Percentiles rank a stretch among this genome's conserved stretches.
These are phyloP conservation scores for Melanotaenia duboulayi DNA, from an alignment of 2,113 vertebrate genomes.

Conservation along the genomic window DNA sequence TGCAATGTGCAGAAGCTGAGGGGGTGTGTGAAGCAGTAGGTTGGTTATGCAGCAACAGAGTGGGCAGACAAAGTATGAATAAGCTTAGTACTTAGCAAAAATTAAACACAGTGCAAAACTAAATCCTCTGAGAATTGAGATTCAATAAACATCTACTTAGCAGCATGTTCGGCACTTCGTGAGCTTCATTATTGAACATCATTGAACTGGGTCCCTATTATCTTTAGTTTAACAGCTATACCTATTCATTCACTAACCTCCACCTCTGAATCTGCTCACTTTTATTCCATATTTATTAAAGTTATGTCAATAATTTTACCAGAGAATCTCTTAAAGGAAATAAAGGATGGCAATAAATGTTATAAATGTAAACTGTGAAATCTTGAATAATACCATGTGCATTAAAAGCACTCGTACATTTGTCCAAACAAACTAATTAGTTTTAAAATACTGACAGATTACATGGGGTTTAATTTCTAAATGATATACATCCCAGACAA, in stretches of 20 bases:
- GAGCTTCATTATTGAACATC: slow-evolving; percentile 36
- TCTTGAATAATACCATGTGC: too few relatives aligned
- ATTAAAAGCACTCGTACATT: too few relatives aligned
- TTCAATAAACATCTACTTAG: slow-evolving; percentile 58
- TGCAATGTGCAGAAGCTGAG: slow-evolving; percentile 64
- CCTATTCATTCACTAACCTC: slow-evolving; percentile 8
- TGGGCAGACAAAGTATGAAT: slow-evolving; percentile 66
- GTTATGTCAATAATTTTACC: too few relatives aligned
- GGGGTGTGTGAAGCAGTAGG: slow-evolving; percentile 67
- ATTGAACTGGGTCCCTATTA: not conserved
- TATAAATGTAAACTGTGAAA: too few relatives aligned
- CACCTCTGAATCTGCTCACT: slow-evolving; percentile 11
- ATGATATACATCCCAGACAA: too few relatives aligned
- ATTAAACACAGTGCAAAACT: slow-evolving; percentile 51
- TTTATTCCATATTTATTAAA: slow-evolving; percentile 30
- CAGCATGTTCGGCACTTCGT: slow-evolving; percentile 17
- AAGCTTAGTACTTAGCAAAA: slow-evolving; percentile 55
- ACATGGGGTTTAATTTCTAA: too few relatives aligned
- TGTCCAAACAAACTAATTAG: too few relatives aligned
- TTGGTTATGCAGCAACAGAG: slow-evolving; percentile 64
- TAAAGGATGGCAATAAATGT: too few relatives aligned
- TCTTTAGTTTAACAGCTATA: not conserved
- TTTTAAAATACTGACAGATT: too few relatives aligned
- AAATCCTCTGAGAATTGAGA: slow-evolving; percentile 27
- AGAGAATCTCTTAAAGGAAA: too few relatives aligned